A percentile compares a stretch with the other conserved stretches of the same genome.
phyloP scores from a whole-genome alignment of 2,888 invertebrate genomes.

The Tortrix viridana region DNA sequence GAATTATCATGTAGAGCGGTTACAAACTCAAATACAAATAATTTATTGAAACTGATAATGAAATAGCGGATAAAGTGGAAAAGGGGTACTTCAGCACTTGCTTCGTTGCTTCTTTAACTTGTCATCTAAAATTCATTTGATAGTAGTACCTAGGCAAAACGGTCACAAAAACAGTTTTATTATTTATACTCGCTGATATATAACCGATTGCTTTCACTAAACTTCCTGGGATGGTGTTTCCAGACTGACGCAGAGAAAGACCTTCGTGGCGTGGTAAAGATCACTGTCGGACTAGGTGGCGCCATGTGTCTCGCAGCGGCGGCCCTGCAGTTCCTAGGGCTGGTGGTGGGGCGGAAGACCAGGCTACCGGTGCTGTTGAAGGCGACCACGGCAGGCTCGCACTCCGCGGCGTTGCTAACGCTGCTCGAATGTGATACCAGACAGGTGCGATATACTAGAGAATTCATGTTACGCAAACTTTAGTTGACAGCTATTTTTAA shows the following conservation, averaged over 20 bases:
- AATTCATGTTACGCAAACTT: no score
- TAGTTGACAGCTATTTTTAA: no score
- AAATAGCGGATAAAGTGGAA: no score
- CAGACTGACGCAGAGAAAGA: constrained; percentile 75
- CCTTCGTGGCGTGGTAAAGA: constrained; percentile 68
- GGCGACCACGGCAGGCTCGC: constrained; percentile 70
- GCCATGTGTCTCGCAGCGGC: constrained; percentile 74
- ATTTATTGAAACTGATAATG: no score
- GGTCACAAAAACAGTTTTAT: no score
- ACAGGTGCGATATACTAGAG: no score
- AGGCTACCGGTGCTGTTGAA: constrained; percentile 64
- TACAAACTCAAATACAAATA: no score
- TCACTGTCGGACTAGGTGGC: constrained; percentile 69
- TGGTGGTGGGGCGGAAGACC: constrained; percentile 59
- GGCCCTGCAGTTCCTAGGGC: constrained; percentile 64
- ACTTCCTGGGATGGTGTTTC: constrained; percentile 8
- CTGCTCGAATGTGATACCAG: constrained; percentile 70
- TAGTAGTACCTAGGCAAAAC: no score
- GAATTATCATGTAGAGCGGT: no score
- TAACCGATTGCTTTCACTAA: not conserved
- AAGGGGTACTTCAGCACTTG: no score
- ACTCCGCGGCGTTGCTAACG: constrained; percentile 69
- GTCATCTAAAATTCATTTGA: no score
- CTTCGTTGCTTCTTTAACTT: no score
- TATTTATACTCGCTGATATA: not conserved